Base-by-base conservation (phyloP, 2,797 vertebrate species). In the Staurois parvus region DNA sequence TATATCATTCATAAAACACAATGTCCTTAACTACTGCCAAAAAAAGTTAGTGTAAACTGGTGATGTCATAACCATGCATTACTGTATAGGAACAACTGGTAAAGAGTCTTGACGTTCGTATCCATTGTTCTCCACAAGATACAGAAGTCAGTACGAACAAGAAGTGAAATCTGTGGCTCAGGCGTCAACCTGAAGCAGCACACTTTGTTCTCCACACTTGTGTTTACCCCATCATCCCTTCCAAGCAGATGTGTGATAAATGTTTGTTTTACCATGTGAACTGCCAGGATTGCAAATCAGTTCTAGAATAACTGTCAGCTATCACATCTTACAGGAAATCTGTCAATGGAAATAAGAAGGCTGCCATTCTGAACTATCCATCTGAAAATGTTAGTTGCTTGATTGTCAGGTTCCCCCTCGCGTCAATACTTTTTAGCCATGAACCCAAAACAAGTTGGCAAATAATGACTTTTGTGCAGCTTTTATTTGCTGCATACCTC, bases 81-180 rank as follows among this genome's bases (percentile, higher is more conserved):
- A 13, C 19, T 42, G 52, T 28, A 13, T 30, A 19, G n/a, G n/a
- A 62, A 59, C 30, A 34, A 80, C 48, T 37, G 29, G 17, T 24
- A 29, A 21, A 4, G 19, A 70, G 68, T 81, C 30, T 6, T 81
- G 69, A 64, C 52, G 37, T 62, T 40, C n/a, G 19, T 29, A 42
- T 40, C 3, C 37, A 81, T 81, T 81, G 69, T 73, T 11, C 26
- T 70, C 12, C 19, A 59, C n/a, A 12, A 72, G 52, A 40, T 62
- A 62, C 40, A 37, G 34, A 10, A 40, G 0, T 1, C 40, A 24
- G 24, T 26, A 21, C 40, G 45, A 72, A 72, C 67, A 81, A 37
- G 48, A 81, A 10, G 30, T 62, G 21, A 64, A 52, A 72, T 32
- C 52, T 29, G 52, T 59, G n/a, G 32, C 32, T 64, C n/a, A 62